phyloP scores from a whole-genome alignment of 1,140 invertebrate genomes.

The Sycophaga agraensis region DNA sequence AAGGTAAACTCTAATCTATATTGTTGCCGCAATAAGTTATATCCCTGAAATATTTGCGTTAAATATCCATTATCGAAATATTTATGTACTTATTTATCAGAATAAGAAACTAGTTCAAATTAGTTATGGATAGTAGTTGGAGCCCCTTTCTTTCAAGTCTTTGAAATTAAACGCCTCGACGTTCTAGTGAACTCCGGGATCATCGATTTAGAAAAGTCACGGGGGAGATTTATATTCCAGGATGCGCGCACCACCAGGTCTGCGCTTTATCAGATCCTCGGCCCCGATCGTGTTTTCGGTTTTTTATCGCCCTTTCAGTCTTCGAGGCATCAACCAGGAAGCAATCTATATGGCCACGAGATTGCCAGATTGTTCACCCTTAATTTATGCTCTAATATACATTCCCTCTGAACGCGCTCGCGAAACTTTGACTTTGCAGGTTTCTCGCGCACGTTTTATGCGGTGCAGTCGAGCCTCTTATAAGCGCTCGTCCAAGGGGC shows the following conservation, averaged over 20 bases:
- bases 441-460: too few species aligned
- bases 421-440: background rate
- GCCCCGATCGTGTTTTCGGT: background rate
- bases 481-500: background rate
- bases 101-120: too few species aligned
- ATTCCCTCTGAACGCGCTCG: background rate
- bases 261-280: constrained; percentile 1
- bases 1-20: too few species aligned
- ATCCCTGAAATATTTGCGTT: too few species aligned
- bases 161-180: background rate
- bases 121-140: too few species aligned
- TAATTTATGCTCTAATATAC: background rate
- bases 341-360: background rate
- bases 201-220: background rate
- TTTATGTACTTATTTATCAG: too few species aligned
- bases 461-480: background rate
- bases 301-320: background rate
- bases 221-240: background rate
- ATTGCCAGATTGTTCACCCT: background rate
- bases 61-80: too few species aligned
- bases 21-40: too few species aligned
- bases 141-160: too few species aligned
- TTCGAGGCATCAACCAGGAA: background rate
- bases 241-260: background rate
- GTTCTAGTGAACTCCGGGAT: background rate